Conservation (phyloP, 2,888 invertebrate species). For the Cheiracanthium punctorium region DNA sequence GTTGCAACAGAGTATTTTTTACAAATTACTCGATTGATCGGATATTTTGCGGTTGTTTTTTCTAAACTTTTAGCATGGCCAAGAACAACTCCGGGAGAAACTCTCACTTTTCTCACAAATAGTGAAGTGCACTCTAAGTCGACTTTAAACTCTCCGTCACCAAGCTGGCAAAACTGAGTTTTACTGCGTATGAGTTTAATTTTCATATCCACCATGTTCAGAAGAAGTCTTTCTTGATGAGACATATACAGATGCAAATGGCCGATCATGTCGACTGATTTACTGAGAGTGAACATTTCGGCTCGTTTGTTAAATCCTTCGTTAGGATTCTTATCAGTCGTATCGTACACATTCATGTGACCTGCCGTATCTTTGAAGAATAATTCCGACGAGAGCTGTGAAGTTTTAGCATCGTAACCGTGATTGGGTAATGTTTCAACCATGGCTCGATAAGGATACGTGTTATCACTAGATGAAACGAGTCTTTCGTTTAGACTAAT, state of each 20-base stretch:
- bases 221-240: constrained; percentile 32
- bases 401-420: constrained; percentile 19
- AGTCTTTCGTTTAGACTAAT: constrained; percentile 29
- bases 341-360: not conserved
- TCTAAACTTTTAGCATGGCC: constrained; percentile 7
- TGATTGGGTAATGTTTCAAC: constrained; percentile 32
- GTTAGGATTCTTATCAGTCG: not conserved
- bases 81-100: constrained; percentile 72
- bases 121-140: constrained; percentile 71
- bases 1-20: not conserved
- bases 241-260: constrained; percentile 44
- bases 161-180: constrained; percentile 45
- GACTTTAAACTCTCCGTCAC: constrained; percentile 51
- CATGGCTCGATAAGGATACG: constrained; percentile 27
- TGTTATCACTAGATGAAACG: constrained; percentile 18
- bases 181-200: constrained; percentile 53
- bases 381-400: constrained; percentile 19
- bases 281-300: constrained; percentile 6
- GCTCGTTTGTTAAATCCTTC: constrained; percentile 29
- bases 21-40: not conserved
- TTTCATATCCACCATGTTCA: constrained; percentile 26
- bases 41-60: not conserved
- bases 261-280: constrained; percentile 42
- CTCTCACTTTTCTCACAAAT: constrained; percentile 69
- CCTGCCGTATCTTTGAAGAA: constrained; percentile 30